Base-by-base conservation (phyloP, 2,797 vertebrate genomes). In the Novumbra hubbsi region DNA sequence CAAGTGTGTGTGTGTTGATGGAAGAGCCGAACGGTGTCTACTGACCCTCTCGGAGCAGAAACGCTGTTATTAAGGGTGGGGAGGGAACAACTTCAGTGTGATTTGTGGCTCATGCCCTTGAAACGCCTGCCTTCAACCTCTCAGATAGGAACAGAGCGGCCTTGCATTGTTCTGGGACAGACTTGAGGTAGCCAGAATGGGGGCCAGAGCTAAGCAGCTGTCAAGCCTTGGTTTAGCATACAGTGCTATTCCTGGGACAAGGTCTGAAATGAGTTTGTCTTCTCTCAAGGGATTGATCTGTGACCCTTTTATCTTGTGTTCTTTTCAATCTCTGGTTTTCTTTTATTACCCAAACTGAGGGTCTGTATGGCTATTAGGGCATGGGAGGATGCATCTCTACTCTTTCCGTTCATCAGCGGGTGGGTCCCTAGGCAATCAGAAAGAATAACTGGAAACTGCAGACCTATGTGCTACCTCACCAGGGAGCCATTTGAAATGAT, bases 401-500 rank as follows among this genome's bases (percentile, higher is more conserved):
- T 45, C 41, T 38, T 38, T 45, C 41, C 12, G 14, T 45, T 12
- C 41, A 45, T 45, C 41, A 45, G 41, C 41, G 11, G 41, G 41
- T 45, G 41, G 41, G 3, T 45, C 41, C 41, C 41, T 45, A 7
- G 41, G 41, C 41, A 45, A 45, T 45, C 41, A 45, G 21, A 14
- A 60, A 60, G 34, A 4, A 12, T 14, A 38, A 21, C 0, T 9
- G 5, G 38, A 27, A 41, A 2, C 11, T 48, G 5, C 21, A 68
- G 66, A 21, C 15, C 24, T 17, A 24, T 6, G 41, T 48, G 30
- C 0, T 45, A 8, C 41, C 14, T 49, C 5, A 1, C 6, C 41
- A 12, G 19, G 55, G 55, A 57, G 55, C 21, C 9, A 17, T 4
- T 14, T 71, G 76, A 63, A 84, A 66, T 81, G 73, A 77, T 84